phyloP scores from a whole-genome alignment of 2,888 invertebrate genomes.

The Drosophila monieri region DNA sequence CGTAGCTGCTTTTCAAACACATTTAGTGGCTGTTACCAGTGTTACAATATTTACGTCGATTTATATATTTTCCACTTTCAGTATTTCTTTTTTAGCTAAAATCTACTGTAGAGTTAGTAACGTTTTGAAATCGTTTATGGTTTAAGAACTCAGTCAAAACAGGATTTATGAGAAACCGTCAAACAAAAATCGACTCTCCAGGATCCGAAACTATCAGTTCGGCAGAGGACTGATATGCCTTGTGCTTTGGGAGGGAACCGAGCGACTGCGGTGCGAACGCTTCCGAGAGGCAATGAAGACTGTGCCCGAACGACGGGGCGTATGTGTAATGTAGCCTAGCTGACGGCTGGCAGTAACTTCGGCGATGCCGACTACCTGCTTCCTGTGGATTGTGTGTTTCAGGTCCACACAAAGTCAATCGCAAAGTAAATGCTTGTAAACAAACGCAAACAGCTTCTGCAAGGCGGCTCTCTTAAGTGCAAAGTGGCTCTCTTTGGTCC shows the following conservation, averaged over 20 bases:
- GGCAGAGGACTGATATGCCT: conserved; percentile 1
- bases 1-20: conserved; percentile 14
- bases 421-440: conserved; percentile 29
- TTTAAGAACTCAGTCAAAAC: background rate
- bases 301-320: conserved; percentile 50
- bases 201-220: conserved; percentile 27
- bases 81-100: background rate
- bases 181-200: background rate
- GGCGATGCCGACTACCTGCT: conserved; percentile 23
- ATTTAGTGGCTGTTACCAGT: conserved; percentile 13
- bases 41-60: no score
- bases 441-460: conserved; percentile 15
- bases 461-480: conserved; percentile 48
- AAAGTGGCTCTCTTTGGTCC: background rate
- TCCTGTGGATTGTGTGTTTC: conserved; percentile 24
- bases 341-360: conserved; percentile 36
- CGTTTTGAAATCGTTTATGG: background rate
- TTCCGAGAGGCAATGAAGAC: conserved; percentile 55
- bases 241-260: conserved; percentile 11
- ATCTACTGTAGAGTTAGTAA: no score
- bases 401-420: conserved; percentile 40
- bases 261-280: conserved; percentile 43
- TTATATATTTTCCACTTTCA: background rate
- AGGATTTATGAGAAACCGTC: background rate
- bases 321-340: conserved; percentile 15